Evolutionary conservation across 2,888 invertebrate species (phyloP), one percentile per base, ranked within the genome.

Genomic region (Timema cristinae): DNA sequence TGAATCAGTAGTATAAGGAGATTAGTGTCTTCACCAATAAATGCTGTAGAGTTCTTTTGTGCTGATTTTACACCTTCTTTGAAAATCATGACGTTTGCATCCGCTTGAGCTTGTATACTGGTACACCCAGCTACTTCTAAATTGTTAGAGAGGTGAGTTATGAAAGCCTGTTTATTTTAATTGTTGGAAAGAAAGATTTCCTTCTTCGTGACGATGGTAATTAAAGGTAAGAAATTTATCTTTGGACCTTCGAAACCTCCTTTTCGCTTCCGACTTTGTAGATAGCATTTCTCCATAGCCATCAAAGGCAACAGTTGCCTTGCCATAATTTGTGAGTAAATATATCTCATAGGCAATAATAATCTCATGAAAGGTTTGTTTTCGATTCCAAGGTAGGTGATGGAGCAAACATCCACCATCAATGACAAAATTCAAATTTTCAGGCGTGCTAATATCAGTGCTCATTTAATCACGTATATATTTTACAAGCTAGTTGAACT

Each of bases 101-200:
- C 61, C 47, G 61, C 61, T 16, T 61, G 5, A 61, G 16, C 61
- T 61, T 15, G 61, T 61, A 8, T 61, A 47, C 32, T 16, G 61
- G 16, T 61, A 61, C 61, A 61, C 16, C 61, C 61, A 61, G 61
- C 61, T 61, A 47, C 61, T 61, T 61, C 16, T 47, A 61, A 61
- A 16, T 61, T 61, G 16, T 61, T 61, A 61, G 32, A 61, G 10
- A 15, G 9, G 15, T 32, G 11, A 63, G 8, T 63, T 63, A 63
- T 63, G 2, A 16, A 63, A 48, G 63, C 32, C 0, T n/a, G 6
- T 63, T 63, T 63, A 63, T 63, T 63, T 63, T 52, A 9, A 10
- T 16, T 16, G 63, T 2, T 32, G 63, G 32, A 63, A 63, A 63
- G 2, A 32, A 63, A 63, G 9, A 63, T 32, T 7, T 7, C 1